phyloP scores from a whole-genome alignment of 2,888 invertebrate species.

The Eulithis prunata region DNA sequence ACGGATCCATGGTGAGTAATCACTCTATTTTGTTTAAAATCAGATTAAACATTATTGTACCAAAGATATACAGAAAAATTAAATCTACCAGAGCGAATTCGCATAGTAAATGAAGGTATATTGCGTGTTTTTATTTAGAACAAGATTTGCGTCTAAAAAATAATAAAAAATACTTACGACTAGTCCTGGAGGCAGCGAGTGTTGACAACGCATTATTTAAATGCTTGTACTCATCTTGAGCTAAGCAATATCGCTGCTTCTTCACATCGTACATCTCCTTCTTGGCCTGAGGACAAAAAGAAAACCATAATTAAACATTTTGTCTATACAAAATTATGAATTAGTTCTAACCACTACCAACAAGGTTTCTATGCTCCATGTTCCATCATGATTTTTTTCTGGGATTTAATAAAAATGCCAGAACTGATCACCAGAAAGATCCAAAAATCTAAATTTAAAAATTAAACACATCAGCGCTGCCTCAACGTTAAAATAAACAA shows the following conservation, averaged over 20 bases:
- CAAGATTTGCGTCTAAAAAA: neutral
- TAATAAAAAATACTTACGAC: conserved; percentile 88
- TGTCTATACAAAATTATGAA: neutral
- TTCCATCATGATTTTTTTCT: too few relatives aligned
- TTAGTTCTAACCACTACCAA: too few relatives aligned
- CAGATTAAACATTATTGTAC: too few relatives aligned
- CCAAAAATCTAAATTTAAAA: neutral
- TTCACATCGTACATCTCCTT: conserved; percentile 98
- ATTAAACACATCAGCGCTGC: neutral
- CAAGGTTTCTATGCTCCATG: too few relatives aligned
- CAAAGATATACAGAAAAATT: too few relatives aligned
- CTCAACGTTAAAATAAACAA: conserved; percentile 13
- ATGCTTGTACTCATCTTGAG: conserved; percentile 98
- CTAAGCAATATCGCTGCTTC: conserved; percentile 95
- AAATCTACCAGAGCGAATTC: too few relatives aligned
- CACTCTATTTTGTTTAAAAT: too few relatives aligned
- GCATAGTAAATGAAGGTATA: too few relatives aligned
- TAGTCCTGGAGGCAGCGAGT: conserved; percentile 94
- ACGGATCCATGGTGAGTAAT: too few relatives aligned
- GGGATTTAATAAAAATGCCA: too few relatives aligned
- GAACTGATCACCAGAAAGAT: too few relatives aligned
- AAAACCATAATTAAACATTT: conserved; percentile 20
- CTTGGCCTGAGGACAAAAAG: conserved; percentile 89
- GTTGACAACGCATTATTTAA: conserved; percentile 93
- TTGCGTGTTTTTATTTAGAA: too few relatives aligned